phyloP scores from a whole-genome alignment of 2,797 vertebrate genomes.

The Monodelphis domestica region DNA sequence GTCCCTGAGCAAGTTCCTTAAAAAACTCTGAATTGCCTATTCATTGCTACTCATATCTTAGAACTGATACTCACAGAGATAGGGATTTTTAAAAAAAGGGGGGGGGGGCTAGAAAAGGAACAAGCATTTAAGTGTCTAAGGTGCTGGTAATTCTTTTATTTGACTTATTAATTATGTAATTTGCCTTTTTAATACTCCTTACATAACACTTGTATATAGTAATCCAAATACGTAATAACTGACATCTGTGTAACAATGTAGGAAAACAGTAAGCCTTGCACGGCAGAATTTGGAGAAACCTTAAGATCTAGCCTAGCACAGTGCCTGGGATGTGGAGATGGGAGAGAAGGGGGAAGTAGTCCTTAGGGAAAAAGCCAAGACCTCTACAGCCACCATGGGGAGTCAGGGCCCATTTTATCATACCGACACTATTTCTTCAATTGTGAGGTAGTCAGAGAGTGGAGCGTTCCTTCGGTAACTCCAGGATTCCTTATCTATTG shows the following conservation, averaged over 20 bases:
- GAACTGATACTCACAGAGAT: no score
- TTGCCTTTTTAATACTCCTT: neutral
- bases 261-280: neutral
- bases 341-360: no score
- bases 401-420: neutral
- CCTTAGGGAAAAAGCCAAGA: neutral
- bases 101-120: neutral
- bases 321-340: neutral
- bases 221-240: neutral
- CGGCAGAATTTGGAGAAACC: neutral
- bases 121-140: neutral
- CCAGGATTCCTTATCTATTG: conserved; percentile 94
- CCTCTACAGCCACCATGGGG: neutral
- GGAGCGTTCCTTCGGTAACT: conserved; percentile 92
- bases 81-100: no score
- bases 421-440: conserved; percentile 90
- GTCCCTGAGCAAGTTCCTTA: no score
- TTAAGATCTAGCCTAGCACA: neutral
- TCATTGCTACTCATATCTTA: no score
- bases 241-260: neutral
- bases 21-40: no score
- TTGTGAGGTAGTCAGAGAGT: conserved; percentile 90
- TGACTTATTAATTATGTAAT: neutral
- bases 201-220: neutral
- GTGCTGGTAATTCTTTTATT: neutral